Evolutionary conservation across 1,140 invertebrate genomes (phyloP).

Genomic region (Eufriesea mexicana): DNA sequence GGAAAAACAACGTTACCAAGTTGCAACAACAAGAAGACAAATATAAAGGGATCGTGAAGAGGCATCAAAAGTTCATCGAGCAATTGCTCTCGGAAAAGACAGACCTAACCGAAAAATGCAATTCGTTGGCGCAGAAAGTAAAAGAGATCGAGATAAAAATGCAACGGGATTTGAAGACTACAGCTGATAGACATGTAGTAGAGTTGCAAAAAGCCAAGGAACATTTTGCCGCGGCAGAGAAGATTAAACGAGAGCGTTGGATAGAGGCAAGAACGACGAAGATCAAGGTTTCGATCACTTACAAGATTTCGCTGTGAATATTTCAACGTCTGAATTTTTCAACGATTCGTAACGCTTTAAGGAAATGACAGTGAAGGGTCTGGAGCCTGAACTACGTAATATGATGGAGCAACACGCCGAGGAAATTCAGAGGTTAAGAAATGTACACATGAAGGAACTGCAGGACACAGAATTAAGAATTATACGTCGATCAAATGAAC

Average conservation of each 20-base stretch:
- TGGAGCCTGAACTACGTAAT: slow-evolving; percentile 87
- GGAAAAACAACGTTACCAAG: slow-evolving; percentile 73
- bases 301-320: background rate
- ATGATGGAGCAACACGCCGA: slow-evolving; percentile 86
- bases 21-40: slow-evolving; percentile 86
- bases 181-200: slow-evolving; percentile 85
- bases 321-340: background rate
- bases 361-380: slow-evolving; percentile 88
- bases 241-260: slow-evolving; percentile 86
- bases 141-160: slow-evolving; percentile 84
- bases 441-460: slow-evolving; percentile 82
- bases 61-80: slow-evolving; percentile 88
- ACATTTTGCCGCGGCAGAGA: slow-evolving; percentile 86
- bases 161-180: slow-evolving; percentile 82
- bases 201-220: slow-evolving; percentile 86
- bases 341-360: slow-evolving; percentile 58
- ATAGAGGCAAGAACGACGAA: slow-evolving; percentile 87
- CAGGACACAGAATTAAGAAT: slow-evolving; percentile 84
- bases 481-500: slow-evolving; percentile 82
- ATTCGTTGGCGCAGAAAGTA: slow-evolving; percentile 81
- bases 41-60: slow-evolving; percentile 84
- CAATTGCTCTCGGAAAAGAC: slow-evolving; percentile 87
- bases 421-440: slow-evolving; percentile 81
- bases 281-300: slow-evolving; percentile 83
- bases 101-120: slow-evolving; percentile 86